Evolutionary conservation across 2,113 vertebrate species (phyloP), one percentile per base, ranked within the genome.

Genomic region (Heliornis fulica): DNA sequence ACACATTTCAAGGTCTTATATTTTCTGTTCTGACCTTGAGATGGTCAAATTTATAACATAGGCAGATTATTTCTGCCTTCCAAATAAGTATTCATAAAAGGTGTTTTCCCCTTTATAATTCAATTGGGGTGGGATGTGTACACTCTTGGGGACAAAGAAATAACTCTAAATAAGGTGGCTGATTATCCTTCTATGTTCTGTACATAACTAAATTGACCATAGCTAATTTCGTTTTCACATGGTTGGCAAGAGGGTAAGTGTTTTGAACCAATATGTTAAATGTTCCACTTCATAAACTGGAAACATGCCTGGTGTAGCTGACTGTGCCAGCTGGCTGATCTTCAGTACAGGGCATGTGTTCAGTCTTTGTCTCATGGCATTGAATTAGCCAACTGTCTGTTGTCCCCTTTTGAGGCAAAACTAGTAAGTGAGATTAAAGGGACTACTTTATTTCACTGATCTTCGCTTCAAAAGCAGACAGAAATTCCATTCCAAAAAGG

Each of bases 271-370:
- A 82, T 63, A 91, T 20, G 22, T 94, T 85, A 94, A 93, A 89
- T 64, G 40, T 94, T 94, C 63, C 63, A 76, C 59, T 95, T 94
- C 93, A 90, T 93, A 57, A 95, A 70, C 15, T 91, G 96, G 96
- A 94, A 87, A 63, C 22, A 13, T 85, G 95, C 94, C 96, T 94
- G 43, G 70, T n/a, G 5, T 14, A 93, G 78, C 41, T 53, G 81
- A 66, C 56, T 17, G 57, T 93, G 94, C 96, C 97, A 97, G 71
- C 92, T 98, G 97, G 94, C 94, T 96, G 77, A 89, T 95, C 82
- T 93, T 83, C 92, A 93, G 61, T 16, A 43, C 1, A 22, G 80
- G 94, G 57, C 74, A 79, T 96, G 81, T 88, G 65, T 65, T 90
- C 63, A 54, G 26, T 88, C 87, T 95, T 94, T 90, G 57, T 66